Base-by-base conservation (phyloP, 1,140 invertebrate species). In the Drosophila kohkoa region DNA sequence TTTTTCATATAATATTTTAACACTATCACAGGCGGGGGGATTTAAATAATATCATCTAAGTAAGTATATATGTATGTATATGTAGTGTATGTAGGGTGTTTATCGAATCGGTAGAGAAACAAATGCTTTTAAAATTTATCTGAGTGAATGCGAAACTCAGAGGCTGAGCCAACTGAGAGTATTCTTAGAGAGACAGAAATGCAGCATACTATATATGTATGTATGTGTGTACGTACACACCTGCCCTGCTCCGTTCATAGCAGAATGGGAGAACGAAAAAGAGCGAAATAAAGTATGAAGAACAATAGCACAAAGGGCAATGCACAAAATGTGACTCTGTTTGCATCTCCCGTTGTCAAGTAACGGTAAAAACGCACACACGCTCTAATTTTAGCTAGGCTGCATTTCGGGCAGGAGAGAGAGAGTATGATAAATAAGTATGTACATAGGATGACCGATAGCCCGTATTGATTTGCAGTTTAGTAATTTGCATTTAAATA, bases 11-110 rank as follows among this genome's bases (percentile, higher is more conserved):
- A 67, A 79, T 64, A 63, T 81, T 60, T 86, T 66, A 87, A 76
- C 78, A 87, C 79, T 87, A 87, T 87, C 82, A 87, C 82, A 87
- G 82, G 82, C 82, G 63, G 82, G 79, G 85, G 67, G 62, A 58
- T 54, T 45, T 63, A 35, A 66, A 72, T 38, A 69, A 69, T 63
- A 69, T 70, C 48, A 13, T 69, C 28, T 59, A 67, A 45, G 16
- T 67, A 35, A 45, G 55, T 69, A 32, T 51, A 15, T 65, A 6
- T 28, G 25, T 46, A 8, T 52, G 16, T 55, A 11, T 55, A 16
- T 68, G 41, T 54, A 25, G 35, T 32, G 7, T 20, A 25, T n/a
- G 54, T 51, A 43, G 43, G 16, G 32, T 52, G 10, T 52, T 30
- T 16, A 15, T 41, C 41, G 48, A 51, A 15, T 38, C 48, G 11